These are phyloP conservation scores for Tetanocera ferruginea DNA, from an alignment of 2,888 invertebrate species.

Conservation along the genomic window DNA sequence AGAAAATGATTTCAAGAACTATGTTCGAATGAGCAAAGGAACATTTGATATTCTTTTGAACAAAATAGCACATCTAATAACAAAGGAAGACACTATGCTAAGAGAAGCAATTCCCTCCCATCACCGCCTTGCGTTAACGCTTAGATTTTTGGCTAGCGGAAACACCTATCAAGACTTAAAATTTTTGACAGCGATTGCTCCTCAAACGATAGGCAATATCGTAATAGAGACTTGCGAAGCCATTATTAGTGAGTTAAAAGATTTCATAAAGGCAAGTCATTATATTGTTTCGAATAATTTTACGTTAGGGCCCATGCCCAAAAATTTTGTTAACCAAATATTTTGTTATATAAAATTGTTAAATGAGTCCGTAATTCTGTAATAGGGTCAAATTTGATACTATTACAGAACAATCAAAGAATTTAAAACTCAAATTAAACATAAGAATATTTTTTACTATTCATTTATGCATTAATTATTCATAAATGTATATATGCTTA, in stretches of 20 bases:
- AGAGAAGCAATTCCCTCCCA: not conserved
- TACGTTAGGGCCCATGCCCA: not conserved
- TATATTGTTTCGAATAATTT: not conserved
- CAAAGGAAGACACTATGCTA: not conserved
- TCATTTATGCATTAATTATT: too few relatives aligned
- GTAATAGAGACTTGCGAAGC: not conserved
- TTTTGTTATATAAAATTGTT: too few relatives aligned
- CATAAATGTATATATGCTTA: too few relatives aligned
- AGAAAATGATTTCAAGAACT: slow-evolving; percentile 25
- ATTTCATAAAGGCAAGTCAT: too few relatives aligned
- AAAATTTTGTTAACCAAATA: not conserved
- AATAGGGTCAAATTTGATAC: too few relatives aligned
- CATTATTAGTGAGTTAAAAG: too few relatives aligned
- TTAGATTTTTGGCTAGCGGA: not conserved
- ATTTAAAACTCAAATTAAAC: too few relatives aligned
- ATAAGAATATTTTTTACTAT: too few relatives aligned
- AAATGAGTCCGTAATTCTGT: too few relatives aligned
- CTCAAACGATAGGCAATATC: not conserved
- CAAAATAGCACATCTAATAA: not conserved
- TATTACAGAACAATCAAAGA: too few relatives aligned
- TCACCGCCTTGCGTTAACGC: not conserved
- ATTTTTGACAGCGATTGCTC: too few relatives aligned
- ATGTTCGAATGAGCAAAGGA: slow-evolving; percentile 14
- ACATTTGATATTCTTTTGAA: not conserved
- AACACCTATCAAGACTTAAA: too few relatives aligned